phyloP scores from a whole-genome alignment of 2,888 invertebrate species.

The Heteropelma amictum region DNA sequence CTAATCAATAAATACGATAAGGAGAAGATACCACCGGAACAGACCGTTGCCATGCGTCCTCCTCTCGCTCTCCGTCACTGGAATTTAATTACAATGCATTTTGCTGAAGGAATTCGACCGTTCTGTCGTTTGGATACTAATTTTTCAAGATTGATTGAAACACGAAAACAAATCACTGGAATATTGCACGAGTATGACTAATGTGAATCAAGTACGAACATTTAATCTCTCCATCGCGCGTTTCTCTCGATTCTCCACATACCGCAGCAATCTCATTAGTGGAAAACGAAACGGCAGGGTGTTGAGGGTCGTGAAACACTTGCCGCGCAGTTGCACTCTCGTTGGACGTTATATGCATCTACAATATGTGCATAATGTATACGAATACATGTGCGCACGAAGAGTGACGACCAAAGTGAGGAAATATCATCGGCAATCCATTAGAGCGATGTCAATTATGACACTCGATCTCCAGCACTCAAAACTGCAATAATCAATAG shows the following conservation, averaged over 20 bases:
- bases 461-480: slow-evolving; percentile 51
- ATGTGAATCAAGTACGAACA: slow-evolving; percentile 32
- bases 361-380: neutral
- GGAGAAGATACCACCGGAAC: too few species aligned
- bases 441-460: slow-evolving; percentile 50
- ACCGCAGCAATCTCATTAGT: slow-evolving; percentile 52
- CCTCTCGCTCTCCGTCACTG: neutral
- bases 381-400: neutral
- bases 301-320: slow-evolving; percentile 47
- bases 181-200: slow-evolving; percentile 17
- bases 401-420: slow-evolving; percentile 12
- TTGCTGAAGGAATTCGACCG: neutral
- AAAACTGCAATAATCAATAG: slow-evolving; percentile 39
- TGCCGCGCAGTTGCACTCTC: slow-evolving; percentile 36
- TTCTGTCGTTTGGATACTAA: slow-evolving; percentile 24
- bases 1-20: too few species aligned
- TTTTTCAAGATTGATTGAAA: slow-evolving; percentile 10
- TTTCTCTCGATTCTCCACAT: neutral
- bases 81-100: neutral
- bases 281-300: slow-evolving; percentile 39
- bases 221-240: neutral
- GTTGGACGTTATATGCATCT: neutral
- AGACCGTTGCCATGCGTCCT: too few species aligned
- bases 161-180: neutral
- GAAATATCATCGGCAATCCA: slow-evolving; percentile 50